Evolutionary conservation across 2,113 vertebrate species (phyloP), one percentile per base, ranked within the genome.

Genomic region (Telmatochromis sp.): DNA sequence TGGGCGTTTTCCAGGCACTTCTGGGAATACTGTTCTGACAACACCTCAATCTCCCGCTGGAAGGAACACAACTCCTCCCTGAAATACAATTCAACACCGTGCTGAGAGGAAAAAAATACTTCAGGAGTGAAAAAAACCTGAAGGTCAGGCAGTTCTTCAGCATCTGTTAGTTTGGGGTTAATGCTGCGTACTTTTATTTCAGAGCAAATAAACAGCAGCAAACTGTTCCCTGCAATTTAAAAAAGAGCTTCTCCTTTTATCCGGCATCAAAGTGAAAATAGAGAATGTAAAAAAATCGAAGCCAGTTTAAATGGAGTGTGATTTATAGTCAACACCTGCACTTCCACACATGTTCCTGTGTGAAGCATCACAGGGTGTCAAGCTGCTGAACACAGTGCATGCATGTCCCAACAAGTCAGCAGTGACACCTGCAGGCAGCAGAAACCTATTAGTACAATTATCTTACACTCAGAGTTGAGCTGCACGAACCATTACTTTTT

Each of bases 1-100:
- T 97, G 97, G 58, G 97, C 97, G 53, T 97, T 97, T 84, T 97
- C 97, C 86, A 97, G 92, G 91, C 97, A 97, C 95, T 97, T 97
- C 93, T 97, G 97, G 2, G 97, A 97, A 82, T 97, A 97, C 94
- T 97, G 97, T 90, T 97, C 97, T 0, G 97, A 97, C 89, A 97
- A 90, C 86, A 97, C 97, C 92, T 97, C 96, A 3, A 97, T 97
- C 94, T 97, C 97, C 88, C 97, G 92, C 89, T 97, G 96, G 90
- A 96, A 96, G 1, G 97, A 97, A 82, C 95, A 92, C 92, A 97
- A 92, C 95, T 97, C 97, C 94, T 97, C 97, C 86, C 97, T 97
- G 89, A 79, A 88, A 92, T 57, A 82, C 35, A 93, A 23, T 86
- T 86, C 42, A 75, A 53, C 3, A 23, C 5, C 51, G n/a, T n/a